A percentile compares a stretch with the other conserved stretches of the same genome.
Conservation (phyloP, 1,140 invertebrate genomes). For the Chironomus striatipennis region DNA sequence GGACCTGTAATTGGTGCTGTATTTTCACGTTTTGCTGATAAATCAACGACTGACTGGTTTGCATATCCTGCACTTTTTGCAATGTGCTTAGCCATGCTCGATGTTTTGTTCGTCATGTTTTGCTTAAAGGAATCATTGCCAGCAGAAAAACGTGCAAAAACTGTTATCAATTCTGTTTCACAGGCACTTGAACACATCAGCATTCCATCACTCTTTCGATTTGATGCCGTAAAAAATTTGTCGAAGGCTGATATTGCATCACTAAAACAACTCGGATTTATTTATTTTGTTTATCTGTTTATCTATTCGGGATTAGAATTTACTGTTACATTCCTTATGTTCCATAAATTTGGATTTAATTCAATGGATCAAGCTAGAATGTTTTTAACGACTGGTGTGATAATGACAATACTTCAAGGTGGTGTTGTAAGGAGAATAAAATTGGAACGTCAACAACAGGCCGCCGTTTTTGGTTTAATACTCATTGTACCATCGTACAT, state of each 20-base stretch:
- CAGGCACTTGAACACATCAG: conserved; percentile 56
- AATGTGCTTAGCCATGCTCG: conserved; percentile 62
- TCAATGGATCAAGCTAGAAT: conserved; percentile 97
- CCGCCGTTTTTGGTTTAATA: conserved; percentile 69
- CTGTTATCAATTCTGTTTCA: conserved; percentile 53
- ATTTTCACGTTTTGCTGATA: conserved; percentile 67
- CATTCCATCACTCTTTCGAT: conserved; percentile 43
- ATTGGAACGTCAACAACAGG: conserved; percentile 62
- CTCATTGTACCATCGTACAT: conserved; percentile 84
- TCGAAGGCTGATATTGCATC: conserved; percentile 48
- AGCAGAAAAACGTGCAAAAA: conserved; percentile 57
- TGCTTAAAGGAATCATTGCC: conserved; percentile 82
- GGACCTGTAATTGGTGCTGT: conserved; percentile 90
- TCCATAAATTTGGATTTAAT: conserved; percentile 83
- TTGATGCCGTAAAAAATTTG: conserved; percentile 49
- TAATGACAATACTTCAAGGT: conserved; percentile 92
- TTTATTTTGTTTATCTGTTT: conserved; percentile 94
- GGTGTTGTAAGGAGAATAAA: conserved; percentile 73
- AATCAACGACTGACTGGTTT: conserved; percentile 61
- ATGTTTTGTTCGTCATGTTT: conserved; percentile 68
- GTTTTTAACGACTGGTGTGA: conserved; percentile 84
- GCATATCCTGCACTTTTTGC: conserved; percentile 79
- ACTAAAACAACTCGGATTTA: conserved; percentile 65
- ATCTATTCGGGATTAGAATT: conserved; percentile 97
- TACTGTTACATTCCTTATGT: conserved; percentile 93